Evolutionary conservation across 2,888 invertebrate genomes (phyloP).

Genomic region (Cremastinae sp.): DNA sequence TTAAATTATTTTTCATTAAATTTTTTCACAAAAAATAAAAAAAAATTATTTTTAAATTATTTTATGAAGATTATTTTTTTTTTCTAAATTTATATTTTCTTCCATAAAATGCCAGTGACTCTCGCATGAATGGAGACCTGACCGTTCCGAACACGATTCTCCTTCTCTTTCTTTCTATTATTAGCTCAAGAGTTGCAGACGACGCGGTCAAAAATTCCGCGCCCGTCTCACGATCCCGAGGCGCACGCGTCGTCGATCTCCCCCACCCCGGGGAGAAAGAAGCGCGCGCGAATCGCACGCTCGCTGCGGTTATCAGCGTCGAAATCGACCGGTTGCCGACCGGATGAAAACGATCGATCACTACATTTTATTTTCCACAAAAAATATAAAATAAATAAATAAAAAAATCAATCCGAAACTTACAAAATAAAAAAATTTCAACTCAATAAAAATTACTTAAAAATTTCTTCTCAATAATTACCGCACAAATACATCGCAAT

Average conservation of each 20-base stretch:
- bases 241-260: conserved; percentile 48
- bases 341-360: conserved; percentile 53
- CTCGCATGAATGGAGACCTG: conserved; percentile 41
- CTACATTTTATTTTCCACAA: no score
- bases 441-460: no score
- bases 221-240: conserved; percentile 21
- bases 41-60: no score
- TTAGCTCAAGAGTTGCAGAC: conserved; percentile 50
- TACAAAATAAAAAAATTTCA: no score
- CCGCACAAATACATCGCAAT: no score
- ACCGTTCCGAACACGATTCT: conserved; percentile 3
- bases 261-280: conserved; percentile 2
- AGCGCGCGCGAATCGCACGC: conserved; percentile 34
- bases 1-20: background rate
- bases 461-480: no score
- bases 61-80: no score
- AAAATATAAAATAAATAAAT: no score
- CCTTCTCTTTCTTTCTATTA: conserved; percentile 49
- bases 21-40: background rate
- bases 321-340: conserved; percentile 50
- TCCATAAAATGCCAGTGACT: conserved; percentile 40
- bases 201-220: conserved; percentile 52
- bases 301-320: conserved; percentile 23
- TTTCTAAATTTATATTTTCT: background rate
- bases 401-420: background rate